Conservation (phyloP, 2,888 invertebrate species). For the Diaprepes abbreviatus region DNA sequence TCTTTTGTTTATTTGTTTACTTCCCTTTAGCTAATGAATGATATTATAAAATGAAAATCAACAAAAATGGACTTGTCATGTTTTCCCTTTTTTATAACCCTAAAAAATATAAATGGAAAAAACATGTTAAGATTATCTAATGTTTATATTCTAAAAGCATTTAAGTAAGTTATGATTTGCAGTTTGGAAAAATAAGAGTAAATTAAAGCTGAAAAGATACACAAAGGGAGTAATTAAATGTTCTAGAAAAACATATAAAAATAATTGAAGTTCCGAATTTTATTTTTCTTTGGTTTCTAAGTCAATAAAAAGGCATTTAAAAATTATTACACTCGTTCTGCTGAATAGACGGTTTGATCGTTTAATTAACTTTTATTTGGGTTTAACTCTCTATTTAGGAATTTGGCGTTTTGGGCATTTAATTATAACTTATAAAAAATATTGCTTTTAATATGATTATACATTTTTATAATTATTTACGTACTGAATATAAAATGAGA, state of each 20-base stretch:
- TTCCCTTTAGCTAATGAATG: too few species aligned
- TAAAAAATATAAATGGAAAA: not conserved
- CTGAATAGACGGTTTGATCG: not conserved
- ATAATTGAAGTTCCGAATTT: not conserved
- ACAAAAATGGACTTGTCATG: too few species aligned
- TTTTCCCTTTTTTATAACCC: too few species aligned
- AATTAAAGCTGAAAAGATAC: not conserved
- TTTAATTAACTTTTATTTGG: not conserved
- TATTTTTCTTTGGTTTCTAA: constrained; percentile 5
- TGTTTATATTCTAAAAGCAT: not conserved
- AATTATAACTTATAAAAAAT: too few species aligned
- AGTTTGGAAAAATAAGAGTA: not conserved
- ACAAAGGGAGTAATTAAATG: constrained; percentile 1
- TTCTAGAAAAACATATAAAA: constrained; percentile 5
- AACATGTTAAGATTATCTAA: not conserved
- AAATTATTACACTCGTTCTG: not conserved
- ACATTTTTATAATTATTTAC: too few species aligned
- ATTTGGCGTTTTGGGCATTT: too few species aligned
- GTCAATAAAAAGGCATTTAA: not conserved
- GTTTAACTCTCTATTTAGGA: too few species aligned
- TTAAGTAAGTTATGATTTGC: not conserved
- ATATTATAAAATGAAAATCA: too few species aligned
- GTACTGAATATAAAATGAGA: too few species aligned
- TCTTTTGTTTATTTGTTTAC: too few species aligned
- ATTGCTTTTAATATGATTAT: too few species aligned